These are phyloP conservation scores for Pogona vitticeps DNA, from an alignment of 2,113 vertebrate species.

Conservation along the genomic window DNA sequence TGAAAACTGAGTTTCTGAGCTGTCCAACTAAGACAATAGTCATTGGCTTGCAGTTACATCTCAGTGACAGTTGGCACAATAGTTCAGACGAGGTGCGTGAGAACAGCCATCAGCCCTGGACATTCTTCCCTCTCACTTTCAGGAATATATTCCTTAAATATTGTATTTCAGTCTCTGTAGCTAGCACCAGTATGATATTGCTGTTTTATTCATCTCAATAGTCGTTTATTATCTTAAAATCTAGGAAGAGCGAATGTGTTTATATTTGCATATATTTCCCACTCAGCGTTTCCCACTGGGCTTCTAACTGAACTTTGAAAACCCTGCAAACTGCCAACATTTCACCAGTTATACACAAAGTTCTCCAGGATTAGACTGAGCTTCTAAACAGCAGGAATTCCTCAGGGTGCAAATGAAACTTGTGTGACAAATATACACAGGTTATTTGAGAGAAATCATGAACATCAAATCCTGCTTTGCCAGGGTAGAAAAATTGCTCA, in stretches of 20 bases:
- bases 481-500: conserved; percentile 13
- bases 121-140: not conserved
- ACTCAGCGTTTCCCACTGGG: conserved; percentile 11
- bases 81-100: not conserved
- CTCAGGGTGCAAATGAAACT: not conserved
- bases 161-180: not conserved
- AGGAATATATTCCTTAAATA: not conserved
- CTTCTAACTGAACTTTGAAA: conserved; percentile 36
- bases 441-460: not conserved
- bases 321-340: conserved; percentile 13
- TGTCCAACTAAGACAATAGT: no score
- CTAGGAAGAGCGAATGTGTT: conserved; percentile 13
- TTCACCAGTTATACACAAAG: not conserved
- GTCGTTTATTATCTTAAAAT: conserved; percentile 38
- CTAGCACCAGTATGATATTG: not conserved
- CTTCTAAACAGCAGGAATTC: not conserved
- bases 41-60: not conserved
- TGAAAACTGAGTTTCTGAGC: no score
- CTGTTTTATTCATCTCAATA: conserved; percentile 46
- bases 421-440: not conserved
- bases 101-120: not conserved
- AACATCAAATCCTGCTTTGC: not conserved
- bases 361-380: not conserved
- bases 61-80: no score
- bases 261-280: conserved; percentile 33